Conservation (phyloP, 2,797 vertebrate genomes). For the Cirrhinus molitorella region DNA sequence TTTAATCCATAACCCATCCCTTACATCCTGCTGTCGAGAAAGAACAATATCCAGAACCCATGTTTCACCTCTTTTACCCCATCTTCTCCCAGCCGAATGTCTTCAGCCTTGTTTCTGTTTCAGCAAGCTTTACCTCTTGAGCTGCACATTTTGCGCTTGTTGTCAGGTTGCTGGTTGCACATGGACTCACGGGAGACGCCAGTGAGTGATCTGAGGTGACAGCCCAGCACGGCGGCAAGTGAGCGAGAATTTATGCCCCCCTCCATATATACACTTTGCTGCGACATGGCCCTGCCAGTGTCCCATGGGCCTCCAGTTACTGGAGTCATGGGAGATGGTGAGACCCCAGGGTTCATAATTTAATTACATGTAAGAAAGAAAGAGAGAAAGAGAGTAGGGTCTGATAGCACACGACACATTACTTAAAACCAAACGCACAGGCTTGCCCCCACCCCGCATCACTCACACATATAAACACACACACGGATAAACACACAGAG, state of each 20-base stretch:
- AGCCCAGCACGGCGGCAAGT: conserved; percentile 63
- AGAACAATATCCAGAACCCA: conserved; percentile 13
- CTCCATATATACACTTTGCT: conserved; percentile 24
- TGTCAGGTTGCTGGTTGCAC: conserved; percentile 72
- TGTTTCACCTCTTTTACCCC: conserved; percentile 35
- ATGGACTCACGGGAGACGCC: conserved; percentile 51
- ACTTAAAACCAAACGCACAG: conserved; percentile 18
- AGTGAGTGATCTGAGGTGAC: conserved; percentile 75
- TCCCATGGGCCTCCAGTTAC: conserved; percentile 52
- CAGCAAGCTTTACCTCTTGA: conserved; percentile 43
- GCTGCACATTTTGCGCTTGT: conserved; percentile 59
- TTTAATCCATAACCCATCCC: conserved; percentile 15
- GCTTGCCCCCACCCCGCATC: conserved; percentile 18
- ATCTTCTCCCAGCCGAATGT: conserved; percentile 11
- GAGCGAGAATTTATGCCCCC: conserved; percentile 32
- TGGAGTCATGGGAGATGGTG: conserved; percentile 57
- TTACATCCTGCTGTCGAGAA: conserved; percentile 5
- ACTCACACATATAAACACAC: conserved; percentile 42
- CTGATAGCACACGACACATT: conserved; percentile 39
- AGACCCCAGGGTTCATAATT: conserved; percentile 73
- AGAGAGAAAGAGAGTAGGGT: conserved; percentile 23
- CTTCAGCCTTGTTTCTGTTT: conserved; percentile 50
- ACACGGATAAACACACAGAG: conserved; percentile 29
- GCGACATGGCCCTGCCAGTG: conserved; percentile 64
- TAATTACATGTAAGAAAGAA: conserved; percentile 71